A percentile compares a stretch with the other conserved stretches of the same genome.
phyloP scores from a whole-genome alignment of 1,140 invertebrate genomes.

The Ganaspis sp. region DNA sequence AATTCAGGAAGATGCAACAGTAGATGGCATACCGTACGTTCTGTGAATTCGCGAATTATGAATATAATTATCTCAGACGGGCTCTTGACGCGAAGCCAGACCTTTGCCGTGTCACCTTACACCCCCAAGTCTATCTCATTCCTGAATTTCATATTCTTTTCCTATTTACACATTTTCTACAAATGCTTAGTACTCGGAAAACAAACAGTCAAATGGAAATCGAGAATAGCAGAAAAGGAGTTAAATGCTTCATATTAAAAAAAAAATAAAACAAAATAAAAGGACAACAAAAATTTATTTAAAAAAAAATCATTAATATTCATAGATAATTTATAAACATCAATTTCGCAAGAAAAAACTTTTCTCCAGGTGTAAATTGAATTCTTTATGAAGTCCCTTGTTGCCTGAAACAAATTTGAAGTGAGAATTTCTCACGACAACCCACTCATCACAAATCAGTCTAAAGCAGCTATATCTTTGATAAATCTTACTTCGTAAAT shows the following conservation, averaged over 20 bases:
- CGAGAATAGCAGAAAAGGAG: too few relatives aligned
- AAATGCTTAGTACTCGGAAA: not conserved
- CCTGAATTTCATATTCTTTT: conserved; percentile 47
- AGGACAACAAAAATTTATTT: too few relatives aligned
- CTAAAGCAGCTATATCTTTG: not conserved
- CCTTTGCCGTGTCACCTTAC: conserved; percentile 70
- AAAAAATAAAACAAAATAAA: too few relatives aligned
- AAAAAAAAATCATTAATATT: too few relatives aligned
- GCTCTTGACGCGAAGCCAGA: conserved; percentile 68
- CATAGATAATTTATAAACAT: too few relatives aligned
- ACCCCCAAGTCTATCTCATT: conserved; percentile 53
- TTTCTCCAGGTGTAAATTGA: too few relatives aligned
- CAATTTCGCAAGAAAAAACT: too few relatives aligned
- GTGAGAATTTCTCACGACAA: not conserved
- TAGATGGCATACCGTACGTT: conserved; percentile 59
- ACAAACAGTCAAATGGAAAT: not conserved
- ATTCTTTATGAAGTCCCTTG: too few relatives aligned
- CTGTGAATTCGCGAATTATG: conserved; percentile 72
- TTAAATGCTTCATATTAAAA: too few relatives aligned
- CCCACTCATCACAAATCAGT: conserved; percentile 12
- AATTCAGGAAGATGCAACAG: conserved; percentile 34
- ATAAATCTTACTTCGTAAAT: conserved; percentile 6
- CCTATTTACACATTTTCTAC: conserved; percentile 36
- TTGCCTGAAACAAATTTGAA: not conserved
- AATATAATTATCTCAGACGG: conserved; percentile 71